Conservation (phyloP, 1,140 invertebrate genomes). For the Drosophila guanche region DNA sequence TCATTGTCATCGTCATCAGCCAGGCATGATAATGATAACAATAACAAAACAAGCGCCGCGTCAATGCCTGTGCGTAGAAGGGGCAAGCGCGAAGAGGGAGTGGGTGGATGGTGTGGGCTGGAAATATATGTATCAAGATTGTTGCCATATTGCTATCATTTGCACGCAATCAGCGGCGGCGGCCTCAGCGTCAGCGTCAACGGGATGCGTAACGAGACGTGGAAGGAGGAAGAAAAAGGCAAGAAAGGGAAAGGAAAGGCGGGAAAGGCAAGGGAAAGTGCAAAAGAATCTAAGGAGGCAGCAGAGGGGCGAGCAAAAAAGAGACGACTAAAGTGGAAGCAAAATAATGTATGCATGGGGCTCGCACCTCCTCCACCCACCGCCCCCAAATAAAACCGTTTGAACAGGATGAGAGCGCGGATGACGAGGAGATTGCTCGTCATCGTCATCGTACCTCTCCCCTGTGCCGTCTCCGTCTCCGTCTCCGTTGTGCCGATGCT, state of each 20-base stretch:
- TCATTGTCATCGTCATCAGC: conserved; percentile 50
- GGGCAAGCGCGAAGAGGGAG: not conserved
- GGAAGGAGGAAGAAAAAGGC: not conserved
- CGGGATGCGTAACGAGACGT: conserved; percentile 34
- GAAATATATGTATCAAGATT: conserved; percentile 71
- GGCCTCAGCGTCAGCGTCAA: conserved; percentile 39
- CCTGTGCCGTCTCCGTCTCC: too few species aligned
- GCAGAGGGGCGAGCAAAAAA: not conserved
- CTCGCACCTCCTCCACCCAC: not conserved
- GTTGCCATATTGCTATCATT: conserved; percentile 81
- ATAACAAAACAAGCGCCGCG: conserved; percentile 51
- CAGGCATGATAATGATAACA: conserved; percentile 62
- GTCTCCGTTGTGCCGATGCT: conserved; percentile 6
- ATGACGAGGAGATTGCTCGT: conserved; percentile 46
- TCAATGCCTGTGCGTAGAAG: conserved; percentile 24
- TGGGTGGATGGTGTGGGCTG: conserved; percentile 17
- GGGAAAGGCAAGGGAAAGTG: not conserved
- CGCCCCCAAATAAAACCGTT: conserved; percentile 10
- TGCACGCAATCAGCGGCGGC: conserved; percentile 72
- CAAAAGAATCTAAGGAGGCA: too few species aligned
- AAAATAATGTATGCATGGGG: conserved; percentile 51
- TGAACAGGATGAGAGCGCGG: conserved; percentile 35
- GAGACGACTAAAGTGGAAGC: not conserved
- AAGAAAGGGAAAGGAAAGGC: not conserved
- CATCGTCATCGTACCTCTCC: not conserved